Percentiles rank a stretch among this genome's conserved stretches.
Conservation (phyloP, 2,888 invertebrate species). For the Zelleria hepariella region DNA sequence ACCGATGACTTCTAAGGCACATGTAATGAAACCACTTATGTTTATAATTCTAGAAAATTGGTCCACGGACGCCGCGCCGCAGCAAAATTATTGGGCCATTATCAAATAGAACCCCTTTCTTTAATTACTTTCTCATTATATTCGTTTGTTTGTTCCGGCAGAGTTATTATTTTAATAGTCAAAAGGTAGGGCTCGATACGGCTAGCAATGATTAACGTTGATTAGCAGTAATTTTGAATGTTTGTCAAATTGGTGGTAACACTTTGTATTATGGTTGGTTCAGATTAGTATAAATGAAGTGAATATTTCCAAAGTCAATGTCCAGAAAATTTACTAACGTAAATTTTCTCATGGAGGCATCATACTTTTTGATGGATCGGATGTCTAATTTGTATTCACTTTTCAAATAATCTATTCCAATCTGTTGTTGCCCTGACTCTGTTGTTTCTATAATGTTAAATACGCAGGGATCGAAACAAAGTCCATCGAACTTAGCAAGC, state of each 20-base stretch:
- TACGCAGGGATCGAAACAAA: too few species aligned
- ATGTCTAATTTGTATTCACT: background rate
- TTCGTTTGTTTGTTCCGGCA: slow-evolving; percentile 61
- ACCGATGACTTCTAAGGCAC: slow-evolving; percentile 14
- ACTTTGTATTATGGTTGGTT: slow-evolving; percentile 21
- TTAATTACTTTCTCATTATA: slow-evolving; percentile 63
- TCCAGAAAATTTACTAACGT: background rate
- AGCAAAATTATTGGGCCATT: slow-evolving; percentile 61
- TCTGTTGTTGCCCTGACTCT: background rate
- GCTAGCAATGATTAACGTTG: slow-evolving; percentile 46
- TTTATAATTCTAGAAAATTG: slow-evolving; percentile 63
- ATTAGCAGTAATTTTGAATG: slow-evolving; percentile 56
- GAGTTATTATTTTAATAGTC: slow-evolving; percentile 56
- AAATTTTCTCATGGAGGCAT: background rate
- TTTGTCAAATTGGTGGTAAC: slow-evolving; percentile 44
- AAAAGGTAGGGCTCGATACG: slow-evolving; percentile 34
- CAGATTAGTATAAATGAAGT: background rate
- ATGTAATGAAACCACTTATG: slow-evolving; percentile 45
- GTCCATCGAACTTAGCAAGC: too few species aligned
- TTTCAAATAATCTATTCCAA: background rate
- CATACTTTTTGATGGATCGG: background rate
- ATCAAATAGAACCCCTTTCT: slow-evolving; percentile 66
- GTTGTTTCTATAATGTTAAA: too few species aligned
- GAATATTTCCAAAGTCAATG: background rate
- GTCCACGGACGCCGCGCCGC: slow-evolving; percentile 32